These are phyloP conservation scores for Oncorhynchus masou DNA, from an alignment of 2,113 vertebrate species.

Conservation along the genomic window DNA sequence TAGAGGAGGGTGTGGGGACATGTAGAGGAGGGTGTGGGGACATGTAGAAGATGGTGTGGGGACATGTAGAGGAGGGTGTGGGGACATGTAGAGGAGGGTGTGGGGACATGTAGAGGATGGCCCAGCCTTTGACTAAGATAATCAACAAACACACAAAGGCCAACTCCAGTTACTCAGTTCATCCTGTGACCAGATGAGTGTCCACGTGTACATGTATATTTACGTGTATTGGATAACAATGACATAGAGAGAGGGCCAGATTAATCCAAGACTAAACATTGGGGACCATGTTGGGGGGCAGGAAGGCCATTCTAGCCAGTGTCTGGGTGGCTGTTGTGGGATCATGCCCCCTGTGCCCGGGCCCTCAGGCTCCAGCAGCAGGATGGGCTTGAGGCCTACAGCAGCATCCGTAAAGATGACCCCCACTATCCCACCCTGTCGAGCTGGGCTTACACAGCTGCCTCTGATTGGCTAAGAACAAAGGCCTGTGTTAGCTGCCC, in stretches of 20 bases:
- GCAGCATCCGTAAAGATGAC: slow-evolving; percentile 70
- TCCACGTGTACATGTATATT: neutral
- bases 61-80: too few relatives aligned
- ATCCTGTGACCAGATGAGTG: slow-evolving; percentile 1
- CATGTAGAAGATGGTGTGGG: too few relatives aligned
- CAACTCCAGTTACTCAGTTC: slow-evolving; percentile 14
- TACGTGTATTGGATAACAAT: neutral
- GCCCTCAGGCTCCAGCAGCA: slow-evolving; percentile 71
- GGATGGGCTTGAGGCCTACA: slow-evolving; percentile 35
- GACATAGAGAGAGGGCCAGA: too few relatives aligned
- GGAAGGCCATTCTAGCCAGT: slow-evolving; percentile 53
- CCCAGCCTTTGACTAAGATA: too few relatives aligned
- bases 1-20: too few relatives aligned
- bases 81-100: too few relatives aligned
- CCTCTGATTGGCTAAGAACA: slow-evolving; percentile 67
- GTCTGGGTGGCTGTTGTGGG: slow-evolving; percentile 39
- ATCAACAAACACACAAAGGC: neutral
- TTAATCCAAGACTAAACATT: neutral
- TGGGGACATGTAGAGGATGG: too few relatives aligned
- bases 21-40: too few relatives aligned
- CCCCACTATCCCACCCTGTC: slow-evolving; percentile 55
- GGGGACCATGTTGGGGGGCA: slow-evolving; percentile 18
- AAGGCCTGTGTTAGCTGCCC: slow-evolving; percentile 48
- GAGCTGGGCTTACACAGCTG: slow-evolving; percentile 71
- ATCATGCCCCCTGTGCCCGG: slow-evolving; percentile 58